A percentile compares a stretch with the other conserved stretches of the same genome.
Evolutionary conservation across 2,888 invertebrate species (phyloP).

Genomic region (Caenorhabditis sp.): DNA sequence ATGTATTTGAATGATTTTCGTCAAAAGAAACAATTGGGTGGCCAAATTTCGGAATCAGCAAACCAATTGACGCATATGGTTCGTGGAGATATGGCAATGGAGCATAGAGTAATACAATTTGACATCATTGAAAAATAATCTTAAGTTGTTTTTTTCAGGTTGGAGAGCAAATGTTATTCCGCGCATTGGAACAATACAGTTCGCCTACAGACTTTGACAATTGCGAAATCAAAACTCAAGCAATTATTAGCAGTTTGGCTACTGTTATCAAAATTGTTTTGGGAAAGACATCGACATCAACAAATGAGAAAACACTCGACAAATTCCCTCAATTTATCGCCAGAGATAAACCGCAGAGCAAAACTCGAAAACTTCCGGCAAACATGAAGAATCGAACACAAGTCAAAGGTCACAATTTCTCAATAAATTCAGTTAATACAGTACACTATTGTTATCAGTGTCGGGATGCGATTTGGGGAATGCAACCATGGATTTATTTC

Average conservation of each 20-base stretch:
- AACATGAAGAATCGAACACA: conserved; percentile 41
- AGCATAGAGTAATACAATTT: conserved; percentile 23
- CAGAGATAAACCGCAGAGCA: conserved; percentile 79
- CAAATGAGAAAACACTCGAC: conserved; percentile 76
- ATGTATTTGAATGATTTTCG: conserved; percentile 85
- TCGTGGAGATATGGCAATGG: conserved; percentile 43
- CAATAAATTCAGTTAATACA: conserved; percentile 85
- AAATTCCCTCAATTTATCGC: conserved; percentile 84
- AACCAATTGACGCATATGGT: conserved; percentile 46
- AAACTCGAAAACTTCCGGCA: conserved; percentile 48
- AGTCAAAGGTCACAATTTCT: conserved; percentile 85
- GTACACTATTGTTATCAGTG: conserved; percentile 93
- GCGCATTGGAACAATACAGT: conserved; percentile 51
- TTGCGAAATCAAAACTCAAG: conserved; percentile 77
- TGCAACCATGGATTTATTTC: conserved; percentile 94
- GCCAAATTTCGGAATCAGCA: conserved; percentile 39
- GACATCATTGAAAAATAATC: neutral
- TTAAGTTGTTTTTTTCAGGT: conserved; percentile 45
- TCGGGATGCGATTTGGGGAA: conserved; percentile 88
- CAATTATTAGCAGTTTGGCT: conserved; percentile 82
- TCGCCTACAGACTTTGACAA: conserved; percentile 76
- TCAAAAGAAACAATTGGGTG: conserved; percentile 76
- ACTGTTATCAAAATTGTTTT: conserved; percentile 79
- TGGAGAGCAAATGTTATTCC: conserved; percentile 65
- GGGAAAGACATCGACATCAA: conserved; percentile 57